Base-by-base conservation (phyloP, 2,113 vertebrate genomes). In the Nansenia antarctica region DNA sequence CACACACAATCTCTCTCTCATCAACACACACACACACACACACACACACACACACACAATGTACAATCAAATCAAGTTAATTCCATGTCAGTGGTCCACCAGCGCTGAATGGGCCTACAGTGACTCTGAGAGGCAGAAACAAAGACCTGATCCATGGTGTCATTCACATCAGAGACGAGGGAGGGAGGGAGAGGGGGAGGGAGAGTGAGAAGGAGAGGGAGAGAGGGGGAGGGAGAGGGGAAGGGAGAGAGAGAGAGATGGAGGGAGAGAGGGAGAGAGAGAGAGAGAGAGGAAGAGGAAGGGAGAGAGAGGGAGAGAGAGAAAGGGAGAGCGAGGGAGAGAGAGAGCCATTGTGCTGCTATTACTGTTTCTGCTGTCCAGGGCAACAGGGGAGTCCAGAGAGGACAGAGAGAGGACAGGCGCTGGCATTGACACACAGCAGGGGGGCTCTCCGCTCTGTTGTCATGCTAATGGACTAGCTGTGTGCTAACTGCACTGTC, bases 401-500 rank as follows among this genome's bases (percentile, higher is more conserved):
- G 7, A 18, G n/a, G 47, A 18, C 5, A 52, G 47, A 52, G 14
- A 52, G 47, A 52, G 47, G n/a, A n/a, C n/a, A n/a, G 47, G 18
- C 14, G 27, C 12, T 8, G 29, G 55, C 5, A n/a, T n/a, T n/a
- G n/a, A n/a, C n/a, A n/a, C n/a, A n/a, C 5, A 12, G 29, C 27
- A 15, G 15, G 55, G 55, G 29, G 47, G 47, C n/a, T n/a, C n/a
- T n/a, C n/a, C n/a, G n/a, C n/a, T 47, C 70, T 29, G 72, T 65
- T 77, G 54, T 77, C 54, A 77, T 77, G 75, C 75, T 72, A 77
- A 77, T 77, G 52, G 7, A 4, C 8, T 54, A 20, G 7, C 2
- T 35, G 58, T 2, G 26, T 37, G 37, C 61, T 34, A 59, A 57
- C 54, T 18, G 49, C 32, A 49, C 47, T 12, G 18, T 57, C 42